Evolutionary conservation across 30 jellyfish, hydroid and myxozoan species (phyloP), one percentile per base, ranked within the genome.

Genomic region (Chrysaora quinquecirrha): DNA sequence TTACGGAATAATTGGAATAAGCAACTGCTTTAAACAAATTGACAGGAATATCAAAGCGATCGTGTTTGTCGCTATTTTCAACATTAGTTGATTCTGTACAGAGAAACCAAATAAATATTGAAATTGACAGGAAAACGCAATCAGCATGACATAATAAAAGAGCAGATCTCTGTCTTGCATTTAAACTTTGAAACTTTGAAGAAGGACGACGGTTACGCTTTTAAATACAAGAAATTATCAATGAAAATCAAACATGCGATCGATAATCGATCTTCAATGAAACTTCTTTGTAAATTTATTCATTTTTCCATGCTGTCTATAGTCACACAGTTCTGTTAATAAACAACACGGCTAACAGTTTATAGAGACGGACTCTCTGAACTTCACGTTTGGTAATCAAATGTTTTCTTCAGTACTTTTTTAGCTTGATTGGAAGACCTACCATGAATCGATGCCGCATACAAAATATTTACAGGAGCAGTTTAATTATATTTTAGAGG

Each of bases 301-400:
- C 54, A 38, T 3, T 38, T 38, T 6, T 14, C 54, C 14, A 14
- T 38, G 14, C 54, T 38, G 54, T 38, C 54, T 38, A 38, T 38
- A 38, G 54, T 38, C 54, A 14, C 54, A 38, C 54, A 38, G 54
- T 38, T 38, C 54, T 38, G 54, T 38, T 38, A 38, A 14, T 14
- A 38, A 38, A 38, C 14, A 38, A 38, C 54, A 38, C 54, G 54
- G 38, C 90, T 66, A 35, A 66, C 83, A 46, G 33, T 46, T 34
- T 58, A 54, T 71, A 49, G 56, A 28, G 90, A 78, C 83, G 90
- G 90, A 38, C 19, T 62, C 35, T 67, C 69, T 80, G 90, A 43
- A 52, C 90, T 65, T 65, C 28, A 65, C 76, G 61, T 80, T 76
- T 64, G 48, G 49, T 64, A 47, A 48, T 47, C 70, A 72, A 65